A percentile compares a stretch with the other conserved stretches of the same genome.
Conservation (phyloP, 2,888 invertebrate species). For the Temnothorax rugatulus region DNA sequence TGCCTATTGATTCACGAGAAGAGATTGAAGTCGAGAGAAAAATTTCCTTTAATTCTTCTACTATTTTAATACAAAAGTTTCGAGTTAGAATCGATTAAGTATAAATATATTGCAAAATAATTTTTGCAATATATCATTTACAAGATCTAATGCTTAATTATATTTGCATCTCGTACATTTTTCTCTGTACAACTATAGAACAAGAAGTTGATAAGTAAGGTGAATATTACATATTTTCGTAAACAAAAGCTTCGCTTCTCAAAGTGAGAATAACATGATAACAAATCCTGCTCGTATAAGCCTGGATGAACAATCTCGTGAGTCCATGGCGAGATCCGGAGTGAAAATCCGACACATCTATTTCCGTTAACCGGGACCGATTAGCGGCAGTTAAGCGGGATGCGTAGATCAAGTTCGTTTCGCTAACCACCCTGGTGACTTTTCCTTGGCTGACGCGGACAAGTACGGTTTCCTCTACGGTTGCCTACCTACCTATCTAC, state of each 20-base stretch:
- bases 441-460: slow-evolving; percentile 48
- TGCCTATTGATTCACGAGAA: slow-evolving; percentile 8
- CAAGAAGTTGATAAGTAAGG: background rate
- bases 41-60: background rate
- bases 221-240: background rate
- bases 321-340: slow-evolving; percentile 29
- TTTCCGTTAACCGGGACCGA: slow-evolving; percentile 55
- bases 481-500: slow-evolving; percentile 20
- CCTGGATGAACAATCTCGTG: slow-evolving; percentile 23
- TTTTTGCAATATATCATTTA: background rate
- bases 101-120: background rate
- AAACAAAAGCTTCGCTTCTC: background rate
- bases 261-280: background rate
- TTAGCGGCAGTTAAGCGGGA: slow-evolving; percentile 51
- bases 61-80: background rate
- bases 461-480: slow-evolving; percentile 3
- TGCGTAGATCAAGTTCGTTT: slow-evolving; percentile 47
- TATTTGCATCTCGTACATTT: background rate
- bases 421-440: slow-evolving; percentile 38
- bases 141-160: background rate
- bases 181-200: background rate
- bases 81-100: background rate
- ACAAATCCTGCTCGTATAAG: slow-evolving; percentile 24
- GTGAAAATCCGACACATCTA: slow-evolving; percentile 48
- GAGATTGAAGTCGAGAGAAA: slow-evolving; percentile 28